These are phyloP conservation scores for Misgurnus mizolepis DNA, from an alignment of 2,113 vertebrate species.

Conservation along the genomic window DNA sequence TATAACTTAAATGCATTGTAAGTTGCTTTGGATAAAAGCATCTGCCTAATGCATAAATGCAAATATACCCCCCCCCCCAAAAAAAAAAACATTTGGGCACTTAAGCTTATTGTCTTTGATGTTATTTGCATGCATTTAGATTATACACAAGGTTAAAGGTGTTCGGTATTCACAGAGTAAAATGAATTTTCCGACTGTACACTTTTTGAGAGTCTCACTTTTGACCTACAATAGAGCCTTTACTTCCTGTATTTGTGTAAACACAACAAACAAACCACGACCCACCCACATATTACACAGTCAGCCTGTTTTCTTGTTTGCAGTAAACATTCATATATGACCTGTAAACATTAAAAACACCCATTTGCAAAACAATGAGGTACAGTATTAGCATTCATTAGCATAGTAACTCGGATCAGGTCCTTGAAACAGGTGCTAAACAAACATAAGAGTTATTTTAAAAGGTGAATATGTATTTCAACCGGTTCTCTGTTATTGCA, in stretches of 20 bases:
- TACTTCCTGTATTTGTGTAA: slow-evolving; percentile 74
- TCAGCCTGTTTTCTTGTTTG: slow-evolving; percentile 68
- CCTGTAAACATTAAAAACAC: slow-evolving; percentile 61
- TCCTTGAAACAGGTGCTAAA: not conserved
- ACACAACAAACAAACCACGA: slow-evolving; percentile 76
- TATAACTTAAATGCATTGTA: not conserved
- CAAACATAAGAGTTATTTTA: not conserved
- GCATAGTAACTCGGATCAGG: not conserved
- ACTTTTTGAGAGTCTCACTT: not conserved
- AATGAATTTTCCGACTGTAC: not conserved
- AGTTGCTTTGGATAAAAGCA: no score
- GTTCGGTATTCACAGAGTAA: not conserved
- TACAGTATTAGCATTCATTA: not conserved
- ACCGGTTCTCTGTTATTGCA: not conserved
- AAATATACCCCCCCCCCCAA: no score
- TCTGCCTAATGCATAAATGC: no score
- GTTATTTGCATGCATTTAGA: not conserved
- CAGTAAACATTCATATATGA: slow-evolving; percentile 72
- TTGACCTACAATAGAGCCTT: slow-evolving; percentile 59
- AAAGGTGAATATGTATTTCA: slow-evolving; percentile 7
- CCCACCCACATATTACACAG: slow-evolving; percentile 58
- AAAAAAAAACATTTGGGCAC: not conserved
- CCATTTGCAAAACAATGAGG: not conserved
- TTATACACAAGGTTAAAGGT: no score
- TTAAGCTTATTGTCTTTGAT: slow-evolving; percentile 9